Conservation (phyloP, 2,797 vertebrate species). For the Micropoecilia bifurca region DNA sequence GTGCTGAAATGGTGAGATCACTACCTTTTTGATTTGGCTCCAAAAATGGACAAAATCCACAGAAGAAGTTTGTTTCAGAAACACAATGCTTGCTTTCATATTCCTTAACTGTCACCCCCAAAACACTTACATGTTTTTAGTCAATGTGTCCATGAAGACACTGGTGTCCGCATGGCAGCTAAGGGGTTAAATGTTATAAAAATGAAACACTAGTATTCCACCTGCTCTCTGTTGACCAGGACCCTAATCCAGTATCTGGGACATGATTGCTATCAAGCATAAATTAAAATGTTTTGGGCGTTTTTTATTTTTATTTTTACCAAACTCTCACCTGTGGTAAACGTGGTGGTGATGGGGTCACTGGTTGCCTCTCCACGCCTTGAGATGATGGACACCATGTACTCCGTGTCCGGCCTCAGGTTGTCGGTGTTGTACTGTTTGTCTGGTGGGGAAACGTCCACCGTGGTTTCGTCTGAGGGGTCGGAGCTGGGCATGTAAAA, state of each 20-base stretch:
- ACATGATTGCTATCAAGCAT: not conserved
- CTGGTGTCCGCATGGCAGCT: no score
- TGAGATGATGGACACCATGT: slow-evolving; percentile 86
- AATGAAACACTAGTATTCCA: not conserved
- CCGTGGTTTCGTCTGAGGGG: slow-evolving; percentile 79
- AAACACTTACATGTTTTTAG: no score
- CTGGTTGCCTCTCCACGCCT: slow-evolving; percentile 82
- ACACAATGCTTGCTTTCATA: no score
- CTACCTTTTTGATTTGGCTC: not conserved
- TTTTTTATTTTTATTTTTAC: not conserved
- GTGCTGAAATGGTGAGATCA: not conserved
- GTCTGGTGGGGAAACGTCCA: slow-evolving; percentile 84
- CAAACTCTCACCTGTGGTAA: slow-evolving; percentile 86
- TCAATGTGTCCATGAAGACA: no score
- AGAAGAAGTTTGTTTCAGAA: no score
- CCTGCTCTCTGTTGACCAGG: not conserved
- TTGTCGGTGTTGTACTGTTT: slow-evolving; percentile 87
- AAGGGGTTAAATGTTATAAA: no score
- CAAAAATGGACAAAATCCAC: no score
- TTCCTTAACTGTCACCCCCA: no score
- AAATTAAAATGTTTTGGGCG: not conserved
- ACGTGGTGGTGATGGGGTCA: slow-evolving; percentile 80
- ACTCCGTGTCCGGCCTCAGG: slow-evolving; percentile 90
- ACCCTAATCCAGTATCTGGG: not conserved
- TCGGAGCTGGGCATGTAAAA: slow-evolving; percentile 77